A percentile compares a stretch with the other conserved stretches of the same genome.
These are phyloP conservation scores for Montipora cactus DNA, from an alignment of 64 coral and sea anemone genomes.

Conservation along the genomic window DNA sequence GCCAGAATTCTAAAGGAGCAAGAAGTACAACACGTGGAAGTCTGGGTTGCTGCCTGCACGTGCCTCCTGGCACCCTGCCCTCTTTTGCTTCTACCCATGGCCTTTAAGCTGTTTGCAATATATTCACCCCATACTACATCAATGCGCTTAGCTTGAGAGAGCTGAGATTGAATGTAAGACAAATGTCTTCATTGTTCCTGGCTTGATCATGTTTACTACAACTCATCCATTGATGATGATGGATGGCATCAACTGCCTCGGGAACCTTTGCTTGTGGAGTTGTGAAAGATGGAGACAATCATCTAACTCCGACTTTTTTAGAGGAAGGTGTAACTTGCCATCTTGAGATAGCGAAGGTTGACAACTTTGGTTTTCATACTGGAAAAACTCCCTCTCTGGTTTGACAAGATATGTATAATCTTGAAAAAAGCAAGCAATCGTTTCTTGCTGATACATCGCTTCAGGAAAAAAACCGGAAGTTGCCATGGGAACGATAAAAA, in stretches of 20 bases:
- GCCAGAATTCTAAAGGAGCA: too few species aligned
- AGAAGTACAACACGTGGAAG: constrained; percentile 49
- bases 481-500: constrained; percentile 19
- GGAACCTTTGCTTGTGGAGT: constrained; percentile 15
- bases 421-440: too few species aligned
- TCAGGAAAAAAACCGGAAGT: constrained; percentile 47
- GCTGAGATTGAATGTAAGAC: constrained; percentile 35
- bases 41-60: neutral
- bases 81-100: too few species aligned
- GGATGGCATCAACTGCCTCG: neutral
- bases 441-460: too few species aligned
- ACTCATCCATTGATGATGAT: too few species aligned
- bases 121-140: constrained; percentile 4
- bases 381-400: constrained; percentile 66
- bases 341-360: neutral
- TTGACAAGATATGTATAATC: too few species aligned
- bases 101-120: neutral
- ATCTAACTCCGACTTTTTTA: constrained; percentile 65
- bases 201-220: too few species aligned
- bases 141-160: constrained; percentile 9
- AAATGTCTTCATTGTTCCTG: constrained; percentile 27
- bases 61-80: constrained; percentile 30
- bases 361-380: constrained; percentile 64
- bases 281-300: constrained; percentile 57
- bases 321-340: neutral